Evolutionary conservation across 2,113 vertebrate genomes (phyloP), one percentile per base, ranked within the genome.

Genomic region (Rhinolophus sinicus): DNA sequence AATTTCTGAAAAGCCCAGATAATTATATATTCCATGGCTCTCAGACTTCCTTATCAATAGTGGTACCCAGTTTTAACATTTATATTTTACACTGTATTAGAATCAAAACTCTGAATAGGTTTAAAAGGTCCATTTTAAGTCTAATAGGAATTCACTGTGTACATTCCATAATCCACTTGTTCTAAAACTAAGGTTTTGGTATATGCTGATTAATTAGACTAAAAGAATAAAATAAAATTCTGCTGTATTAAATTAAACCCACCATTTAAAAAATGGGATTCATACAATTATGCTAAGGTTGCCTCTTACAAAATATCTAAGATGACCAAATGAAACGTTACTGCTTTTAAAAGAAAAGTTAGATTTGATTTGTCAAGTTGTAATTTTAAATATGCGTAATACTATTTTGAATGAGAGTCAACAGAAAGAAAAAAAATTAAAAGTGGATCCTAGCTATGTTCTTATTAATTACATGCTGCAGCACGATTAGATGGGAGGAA

Each of bases 1-100:
- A 98, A 98, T 98, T 98, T 98, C 93, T 96, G 98, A 96, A 96
- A 98, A 98, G 87, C 94, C 96, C 96, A 82, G 88, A 96, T 98
- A 98, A 97, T 98, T 98, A 97, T 97, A 97, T 95, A 98, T 98
- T 97, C 62, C 83, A 94, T 90, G 77, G 92, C 89, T 97, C 96
- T 98, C 92, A 97, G 93, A 93, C 93, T 80, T 97, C 80, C 93
- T 96, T 95, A 97, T 94, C 95, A 96, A 97, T 30, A 86, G 0
- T 87, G 30, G 96, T 21, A 62, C 72, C 96, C 89, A 96, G 88
- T 84, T 98, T 97, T 95, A 98, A 97, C 26, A 26, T 96, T 98
- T 97, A 84, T 82, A 93, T 96, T 98, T 97, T 82, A 97, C 56
- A 94, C 95, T 72, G 28, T 87, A 96, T 97, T 96, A 97, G 92